Conservation (phyloP, 1,140 invertebrate species). For the Megalopta genalis region DNA sequence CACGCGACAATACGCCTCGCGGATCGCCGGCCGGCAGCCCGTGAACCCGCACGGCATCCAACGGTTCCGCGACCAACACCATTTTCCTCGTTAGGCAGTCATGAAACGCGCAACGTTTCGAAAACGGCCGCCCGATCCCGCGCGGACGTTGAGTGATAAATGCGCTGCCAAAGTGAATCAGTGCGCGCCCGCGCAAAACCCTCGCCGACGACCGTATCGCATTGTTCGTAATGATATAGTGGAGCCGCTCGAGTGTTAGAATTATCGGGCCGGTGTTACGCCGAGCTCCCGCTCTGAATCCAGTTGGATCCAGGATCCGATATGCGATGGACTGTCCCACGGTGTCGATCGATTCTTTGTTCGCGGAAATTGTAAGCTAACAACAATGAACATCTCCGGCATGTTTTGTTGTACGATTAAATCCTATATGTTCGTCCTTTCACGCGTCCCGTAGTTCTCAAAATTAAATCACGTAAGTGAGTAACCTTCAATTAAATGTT, state of each 20-base stretch:
- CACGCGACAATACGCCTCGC: constrained; percentile 13
- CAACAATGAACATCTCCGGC: no score
- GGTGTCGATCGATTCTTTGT: no score
- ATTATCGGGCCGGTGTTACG: constrained; percentile 8
- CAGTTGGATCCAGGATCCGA: no score
- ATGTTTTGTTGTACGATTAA: no score
- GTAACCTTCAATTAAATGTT: no score
- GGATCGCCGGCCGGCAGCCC: no score
- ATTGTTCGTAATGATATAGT: constrained; percentile 38
- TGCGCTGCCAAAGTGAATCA: constrained; percentile 43
- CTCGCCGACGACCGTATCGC: constrained; percentile 6
- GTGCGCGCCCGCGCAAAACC: background rate
- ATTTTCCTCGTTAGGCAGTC: constrained; percentile 53
- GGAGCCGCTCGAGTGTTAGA: constrained; percentile 25
- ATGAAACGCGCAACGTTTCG: constrained; percentile 44
- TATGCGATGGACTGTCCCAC: no score
- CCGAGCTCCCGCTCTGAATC: no score
- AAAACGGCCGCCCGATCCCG: constrained; percentile 28
- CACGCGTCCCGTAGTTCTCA: no score
- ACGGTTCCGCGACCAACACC: background rate
- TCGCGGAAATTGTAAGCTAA: no score
- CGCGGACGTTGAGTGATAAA: constrained; percentile 46
- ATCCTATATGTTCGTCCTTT: no score
- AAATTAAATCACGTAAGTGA: no score
- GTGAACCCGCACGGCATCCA: background rate